Evolutionary conservation across 2,113 vertebrate species (phyloP).

Genomic region (Etheostoma spectabile): DNA sequence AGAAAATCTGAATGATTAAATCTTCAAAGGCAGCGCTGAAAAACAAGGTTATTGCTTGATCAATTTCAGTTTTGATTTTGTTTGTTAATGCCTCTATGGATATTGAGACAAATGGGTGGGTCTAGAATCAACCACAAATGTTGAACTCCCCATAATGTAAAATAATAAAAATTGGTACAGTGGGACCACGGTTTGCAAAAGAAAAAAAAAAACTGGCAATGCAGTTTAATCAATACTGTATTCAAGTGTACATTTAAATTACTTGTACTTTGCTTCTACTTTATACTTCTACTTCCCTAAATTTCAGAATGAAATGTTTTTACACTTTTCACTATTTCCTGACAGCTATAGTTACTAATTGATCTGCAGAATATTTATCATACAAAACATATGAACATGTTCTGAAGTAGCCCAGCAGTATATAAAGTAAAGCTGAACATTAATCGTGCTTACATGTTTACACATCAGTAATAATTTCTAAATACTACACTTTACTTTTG

Average conservation of each 20-base stretch:
- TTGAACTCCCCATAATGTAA: neutral
- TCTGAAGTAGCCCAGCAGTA: neutral
- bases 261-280: neutral
- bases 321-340: neutral
- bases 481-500: too few relatives aligned
- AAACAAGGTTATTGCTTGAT: slow-evolving; percentile 18
- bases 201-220: neutral
- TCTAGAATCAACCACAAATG: neutral
- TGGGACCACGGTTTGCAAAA: neutral
- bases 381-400: neutral
- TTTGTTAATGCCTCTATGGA: neutral
- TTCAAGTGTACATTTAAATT: neutral
- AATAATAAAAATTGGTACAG: neutral
- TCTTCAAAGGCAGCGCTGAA: slow-evolving; percentile 69
- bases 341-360: neutral
- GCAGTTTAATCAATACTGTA: neutral
- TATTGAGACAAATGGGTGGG: slow-evolving; percentile 7
- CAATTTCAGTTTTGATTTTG: slow-evolving; percentile 17
- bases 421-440: too few relatives aligned
- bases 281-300: neutral
- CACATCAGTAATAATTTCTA: too few relatives aligned
- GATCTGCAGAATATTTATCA: neutral
- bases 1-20: slow-evolving; percentile 69
- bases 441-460: too few relatives aligned
- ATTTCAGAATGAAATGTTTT: neutral